phyloP scores from a whole-genome alignment of 2,113 vertebrate species.

The Zosterops borbonicus region DNA sequence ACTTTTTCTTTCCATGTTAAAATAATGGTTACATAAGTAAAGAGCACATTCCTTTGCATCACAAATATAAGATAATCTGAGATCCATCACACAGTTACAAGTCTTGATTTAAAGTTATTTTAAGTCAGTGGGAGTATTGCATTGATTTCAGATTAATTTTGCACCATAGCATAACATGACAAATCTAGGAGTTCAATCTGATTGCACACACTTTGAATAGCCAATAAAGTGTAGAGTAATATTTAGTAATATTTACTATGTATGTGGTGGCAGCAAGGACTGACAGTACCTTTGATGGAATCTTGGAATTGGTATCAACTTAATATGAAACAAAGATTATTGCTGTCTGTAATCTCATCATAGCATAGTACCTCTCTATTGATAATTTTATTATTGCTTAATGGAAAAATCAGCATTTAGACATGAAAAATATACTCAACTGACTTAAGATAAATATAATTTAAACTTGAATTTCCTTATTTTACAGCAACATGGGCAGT shows the following conservation, averaged over 20 bases:
- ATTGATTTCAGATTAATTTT: background rate
- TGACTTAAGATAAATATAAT: background rate
- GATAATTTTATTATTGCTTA: background rate
- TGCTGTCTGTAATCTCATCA: background rate
- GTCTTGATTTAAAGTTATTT: background rate
- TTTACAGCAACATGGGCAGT: background rate
- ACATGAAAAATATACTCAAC: background rate
- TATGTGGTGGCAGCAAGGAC: background rate
- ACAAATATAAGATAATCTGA: background rate
- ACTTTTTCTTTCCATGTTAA: background rate
- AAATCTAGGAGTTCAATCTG: background rate
- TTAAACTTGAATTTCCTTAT: background rate
- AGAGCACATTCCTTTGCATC: background rate
- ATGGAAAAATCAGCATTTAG: background rate
- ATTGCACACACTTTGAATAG: background rate
- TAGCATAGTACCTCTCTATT: background rate
- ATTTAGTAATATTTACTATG: background rate
- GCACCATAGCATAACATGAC: background rate
- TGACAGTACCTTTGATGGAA: background rate
- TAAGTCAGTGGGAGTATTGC: background rate
- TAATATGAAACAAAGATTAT: background rate
- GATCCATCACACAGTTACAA: background rate
- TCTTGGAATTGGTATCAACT: background rate
- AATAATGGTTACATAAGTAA: rapidly evolving
- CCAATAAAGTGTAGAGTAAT: background rate